Conservation (phyloP, 2,888 invertebrate genomes). For the Apoda limacodes region DNA sequence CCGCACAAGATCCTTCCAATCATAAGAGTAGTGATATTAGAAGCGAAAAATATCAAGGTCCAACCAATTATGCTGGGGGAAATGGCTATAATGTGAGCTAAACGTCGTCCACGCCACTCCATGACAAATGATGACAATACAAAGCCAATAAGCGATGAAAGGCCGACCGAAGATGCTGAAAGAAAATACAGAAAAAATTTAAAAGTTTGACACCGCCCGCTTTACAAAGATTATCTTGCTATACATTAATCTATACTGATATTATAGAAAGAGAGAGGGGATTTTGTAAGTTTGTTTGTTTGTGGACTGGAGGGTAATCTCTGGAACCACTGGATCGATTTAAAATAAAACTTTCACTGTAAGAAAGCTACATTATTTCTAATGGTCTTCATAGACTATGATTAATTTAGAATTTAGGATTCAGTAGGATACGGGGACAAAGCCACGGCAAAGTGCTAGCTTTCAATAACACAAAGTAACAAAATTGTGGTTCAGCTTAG, state of each 20-base stretch:
- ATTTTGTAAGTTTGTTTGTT: background rate
- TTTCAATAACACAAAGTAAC: too few species aligned
- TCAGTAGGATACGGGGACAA: too few species aligned
- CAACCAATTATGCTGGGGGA: constrained; percentile 36
- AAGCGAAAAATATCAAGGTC: constrained; percentile 30
- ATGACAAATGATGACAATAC: constrained; percentile 31
- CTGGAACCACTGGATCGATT: background rate
- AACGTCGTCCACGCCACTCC: constrained; percentile 31
- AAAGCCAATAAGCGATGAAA: constrained; percentile 30
- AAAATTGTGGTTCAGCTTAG: too few species aligned
- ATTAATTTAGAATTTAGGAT: too few species aligned
- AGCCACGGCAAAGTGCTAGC: too few species aligned
- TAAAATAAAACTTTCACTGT: background rate
- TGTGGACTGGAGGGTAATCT: background rate
- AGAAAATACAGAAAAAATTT: constrained; percentile 10
- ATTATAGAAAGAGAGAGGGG: background rate
- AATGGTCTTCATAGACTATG: too few species aligned
- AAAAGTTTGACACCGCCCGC: too few species aligned
- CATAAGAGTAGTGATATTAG: constrained; percentile 26
- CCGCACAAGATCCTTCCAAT: constrained; percentile 32
- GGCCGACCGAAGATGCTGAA: constrained; percentile 33
- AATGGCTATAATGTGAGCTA: constrained; percentile 27
- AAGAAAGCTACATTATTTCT: background rate
- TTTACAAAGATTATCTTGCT: too few species aligned
- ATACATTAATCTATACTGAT: background rate